phyloP scores from a whole-genome alignment of 1,140 invertebrate species.

The Ceratosolen fusciceps region DNA sequence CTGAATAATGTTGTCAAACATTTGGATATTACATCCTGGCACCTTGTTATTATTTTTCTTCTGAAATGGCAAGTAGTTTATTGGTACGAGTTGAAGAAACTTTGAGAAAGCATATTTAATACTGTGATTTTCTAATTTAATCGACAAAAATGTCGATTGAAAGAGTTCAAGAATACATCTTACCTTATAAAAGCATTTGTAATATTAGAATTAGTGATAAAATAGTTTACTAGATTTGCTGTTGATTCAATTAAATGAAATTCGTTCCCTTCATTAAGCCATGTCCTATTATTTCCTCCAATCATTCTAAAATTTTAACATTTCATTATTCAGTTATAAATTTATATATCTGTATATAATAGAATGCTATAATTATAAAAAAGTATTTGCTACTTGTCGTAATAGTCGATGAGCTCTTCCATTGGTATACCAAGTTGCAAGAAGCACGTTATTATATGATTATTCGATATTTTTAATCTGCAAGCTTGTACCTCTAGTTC shows the following conservation, averaged over 20 bases:
- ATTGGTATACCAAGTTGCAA: constrained; percentile 80
- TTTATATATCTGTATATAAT: neutral
- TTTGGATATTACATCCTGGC: constrained; percentile 78
- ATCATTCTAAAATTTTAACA: constrained; percentile 73
- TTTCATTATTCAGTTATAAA: neutral
- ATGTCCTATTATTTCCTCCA: constrained; percentile 81
- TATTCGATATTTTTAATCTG: constrained; percentile 77
- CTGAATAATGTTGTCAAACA: constrained; percentile 78
- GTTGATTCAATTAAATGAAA: constrained; percentile 82
- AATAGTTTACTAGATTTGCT: constrained; percentile 76
- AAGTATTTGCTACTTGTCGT: constrained; percentile 73
- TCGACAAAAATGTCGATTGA: too few relatives aligned
- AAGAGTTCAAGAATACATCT: constrained; percentile 26
- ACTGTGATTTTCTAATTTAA: neutral
- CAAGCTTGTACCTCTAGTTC: constrained; percentile 83
- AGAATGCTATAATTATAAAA: neutral
- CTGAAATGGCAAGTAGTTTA: constrained; percentile 58
- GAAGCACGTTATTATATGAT: constrained; percentile 79
- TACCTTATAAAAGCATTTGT: constrained; percentile 73
- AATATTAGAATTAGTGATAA: constrained; percentile 73
- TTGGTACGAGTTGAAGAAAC: too few relatives aligned
- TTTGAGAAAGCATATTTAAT: neutral
- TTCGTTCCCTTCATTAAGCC: constrained; percentile 84
- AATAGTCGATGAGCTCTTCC: constrained; percentile 81
- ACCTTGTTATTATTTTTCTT: constrained; percentile 75